Evolutionary conservation across 2,113 vertebrate genomes (phyloP).

Genomic region (Apaloderma vittatum): DNA sequence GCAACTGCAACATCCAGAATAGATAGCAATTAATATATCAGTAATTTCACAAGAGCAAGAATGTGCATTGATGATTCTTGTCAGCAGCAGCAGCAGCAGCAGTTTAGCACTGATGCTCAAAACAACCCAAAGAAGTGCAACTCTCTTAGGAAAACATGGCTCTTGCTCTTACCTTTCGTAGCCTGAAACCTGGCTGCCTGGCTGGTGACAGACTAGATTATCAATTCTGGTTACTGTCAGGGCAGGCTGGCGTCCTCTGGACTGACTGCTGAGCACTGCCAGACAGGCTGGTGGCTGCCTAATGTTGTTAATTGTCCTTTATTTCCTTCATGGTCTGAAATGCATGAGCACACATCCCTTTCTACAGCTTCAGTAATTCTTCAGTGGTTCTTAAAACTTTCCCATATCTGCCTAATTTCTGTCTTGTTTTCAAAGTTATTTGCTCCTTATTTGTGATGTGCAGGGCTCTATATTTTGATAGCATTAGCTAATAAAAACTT

Average conservation of each 20-base stretch:
- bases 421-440: not conserved
- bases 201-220: not conserved
- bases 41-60: not conserved
- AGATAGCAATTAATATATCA: conserved; percentile 44
- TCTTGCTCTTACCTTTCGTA: conserved; percentile 21
- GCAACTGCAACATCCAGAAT: conserved; percentile 16
- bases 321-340: conserved; percentile 6
- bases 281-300: not conserved
- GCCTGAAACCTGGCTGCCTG: conserved; percentile 10
- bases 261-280: not conserved
- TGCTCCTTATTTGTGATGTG: not conserved
- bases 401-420: not conserved
- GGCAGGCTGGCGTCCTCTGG: not conserved
- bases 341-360: not conserved
- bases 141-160: not conserved
- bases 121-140: not conserved
- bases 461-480: not conserved
- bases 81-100: not conserved
- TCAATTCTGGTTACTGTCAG: not conserved
- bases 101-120: conserved; percentile 18
- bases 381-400: not conserved
- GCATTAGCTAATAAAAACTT: not conserved
- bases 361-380: not conserved
- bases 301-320: not conserved
- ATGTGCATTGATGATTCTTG: not conserved